These are phyloP conservation scores for Actinostola sp. DNA, from an alignment of 92 coral and sea anemone species.

Conservation along the genomic window DNA sequence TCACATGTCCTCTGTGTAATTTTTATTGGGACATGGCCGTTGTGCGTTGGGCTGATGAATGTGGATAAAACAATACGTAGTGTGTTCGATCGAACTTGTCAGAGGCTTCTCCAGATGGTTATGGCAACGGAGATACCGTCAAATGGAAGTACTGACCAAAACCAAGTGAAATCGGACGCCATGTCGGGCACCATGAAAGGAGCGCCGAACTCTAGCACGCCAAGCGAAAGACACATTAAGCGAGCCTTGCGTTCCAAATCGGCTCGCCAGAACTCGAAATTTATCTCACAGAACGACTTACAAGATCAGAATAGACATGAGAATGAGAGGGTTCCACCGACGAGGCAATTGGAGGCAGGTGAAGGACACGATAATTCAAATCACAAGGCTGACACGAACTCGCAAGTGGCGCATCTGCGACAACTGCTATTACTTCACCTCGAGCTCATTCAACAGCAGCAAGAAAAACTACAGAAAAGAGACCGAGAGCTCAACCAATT, in stretches of 20 bases:
- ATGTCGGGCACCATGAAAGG: slow-evolving; percentile 68
- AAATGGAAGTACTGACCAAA: slow-evolving; percentile 59
- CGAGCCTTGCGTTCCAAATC: slow-evolving; percentile 87
- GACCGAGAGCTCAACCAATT: slow-evolving; percentile 87
- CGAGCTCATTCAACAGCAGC: slow-evolving; percentile 97
- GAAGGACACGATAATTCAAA: slow-evolving; percentile 62
- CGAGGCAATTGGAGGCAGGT: slow-evolving; percentile 43
- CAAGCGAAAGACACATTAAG: slow-evolving; percentile 74
- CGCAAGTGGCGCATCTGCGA: slow-evolving; percentile 88
- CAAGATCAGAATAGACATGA: slow-evolving; percentile 43
- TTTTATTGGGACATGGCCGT: slow-evolving; percentile 31
- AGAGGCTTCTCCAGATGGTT: slow-evolving; percentile 88
- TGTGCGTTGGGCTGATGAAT: slow-evolving; percentile 54
- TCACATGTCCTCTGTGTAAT: slow-evolving; percentile 29
- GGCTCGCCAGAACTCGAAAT: slow-evolving; percentile 49
- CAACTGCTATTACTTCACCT: slow-evolving; percentile 92
- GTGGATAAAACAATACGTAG: slow-evolving; percentile 65
- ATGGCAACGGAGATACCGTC: slow-evolving; percentile 86
- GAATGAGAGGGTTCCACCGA: slow-evolving; percentile 22
- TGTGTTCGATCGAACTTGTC: slow-evolving; percentile 96
- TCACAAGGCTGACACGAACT: slow-evolving; percentile 81
- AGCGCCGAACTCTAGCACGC: slow-evolving; percentile 75
- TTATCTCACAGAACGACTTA: slow-evolving; percentile 27
- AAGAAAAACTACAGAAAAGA: slow-evolving; percentile 89
- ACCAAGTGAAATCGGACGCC: slow-evolving; percentile 66